Percentiles rank a stretch among this genome's conserved stretches.
Conservation (phyloP, 2,797 vertebrate species). For the Pseudocheirus occidentalis region DNA sequence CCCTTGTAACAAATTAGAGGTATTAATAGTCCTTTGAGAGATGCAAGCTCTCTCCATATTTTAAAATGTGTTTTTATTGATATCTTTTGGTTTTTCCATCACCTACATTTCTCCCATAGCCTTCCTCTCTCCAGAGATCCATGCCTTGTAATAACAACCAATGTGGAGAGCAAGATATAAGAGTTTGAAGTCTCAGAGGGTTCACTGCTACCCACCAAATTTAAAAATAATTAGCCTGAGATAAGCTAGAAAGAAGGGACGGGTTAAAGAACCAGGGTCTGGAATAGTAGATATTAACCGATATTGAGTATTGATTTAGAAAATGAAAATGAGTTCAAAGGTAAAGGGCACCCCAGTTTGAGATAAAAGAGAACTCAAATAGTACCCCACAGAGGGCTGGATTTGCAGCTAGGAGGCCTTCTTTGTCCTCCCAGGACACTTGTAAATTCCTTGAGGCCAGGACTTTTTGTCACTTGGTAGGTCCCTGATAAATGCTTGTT, state of each 20-base stretch:
- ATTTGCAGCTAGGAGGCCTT: background rate
- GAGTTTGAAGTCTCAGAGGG: background rate
- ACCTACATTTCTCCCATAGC: background rate
- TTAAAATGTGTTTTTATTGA: background rate
- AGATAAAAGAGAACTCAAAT: background rate
- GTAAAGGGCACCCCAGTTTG: background rate
- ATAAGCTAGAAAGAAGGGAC: background rate
- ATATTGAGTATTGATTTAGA: background rate
- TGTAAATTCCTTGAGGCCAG: background rate
- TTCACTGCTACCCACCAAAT: background rate
- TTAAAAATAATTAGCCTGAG: background rate
- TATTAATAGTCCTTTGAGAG: background rate
- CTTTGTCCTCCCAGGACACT: background rate
- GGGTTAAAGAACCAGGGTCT: background rate
- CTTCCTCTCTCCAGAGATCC: background rate
- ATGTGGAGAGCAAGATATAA: no score
- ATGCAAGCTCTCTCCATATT: background rate
- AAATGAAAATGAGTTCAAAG: background rate
- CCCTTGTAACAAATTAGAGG: no score
- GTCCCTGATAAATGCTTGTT: background rate
- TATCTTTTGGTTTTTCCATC: background rate
- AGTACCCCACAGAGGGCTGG: background rate
- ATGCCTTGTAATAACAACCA: background rate
- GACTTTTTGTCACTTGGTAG: background rate
- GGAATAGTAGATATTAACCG: background rate